A percentile compares a stretch with the other conserved stretches of the same genome.
Evolutionary conservation across 1,140 invertebrate genomes (phyloP).

Genomic region (Mya arenaria): DNA sequence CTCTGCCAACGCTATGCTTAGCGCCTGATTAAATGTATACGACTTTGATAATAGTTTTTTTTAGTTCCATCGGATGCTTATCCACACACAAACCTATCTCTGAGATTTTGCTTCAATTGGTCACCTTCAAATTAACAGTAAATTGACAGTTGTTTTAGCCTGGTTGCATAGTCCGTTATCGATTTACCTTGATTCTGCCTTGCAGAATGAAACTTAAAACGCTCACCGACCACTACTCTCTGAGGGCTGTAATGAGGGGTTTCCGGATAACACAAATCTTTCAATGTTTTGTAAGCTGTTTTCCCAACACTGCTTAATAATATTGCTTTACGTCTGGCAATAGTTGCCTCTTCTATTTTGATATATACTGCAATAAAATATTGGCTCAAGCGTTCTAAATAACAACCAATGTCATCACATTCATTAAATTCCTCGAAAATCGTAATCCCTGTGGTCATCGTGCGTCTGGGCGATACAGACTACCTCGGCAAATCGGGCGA

Average conservation of each 20-base stretch:
- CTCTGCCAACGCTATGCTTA: background rate
- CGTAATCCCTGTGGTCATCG: no score
- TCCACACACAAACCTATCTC: slow-evolving; percentile 25
- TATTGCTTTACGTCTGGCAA: no score
- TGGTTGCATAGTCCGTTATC: background rate
- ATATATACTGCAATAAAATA: no score
- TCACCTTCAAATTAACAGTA: slow-evolving; percentile 1
- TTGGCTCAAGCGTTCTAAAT: no score
- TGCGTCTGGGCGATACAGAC: no score
- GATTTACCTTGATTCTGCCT: background rate
- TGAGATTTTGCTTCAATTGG: slow-evolving; percentile 2
- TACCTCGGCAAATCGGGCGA: no score
- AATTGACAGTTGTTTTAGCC: background rate
- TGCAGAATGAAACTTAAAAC: background rate
- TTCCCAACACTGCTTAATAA: no score
- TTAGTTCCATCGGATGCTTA: background rate
- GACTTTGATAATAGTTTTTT: background rate
- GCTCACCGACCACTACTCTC: background rate
- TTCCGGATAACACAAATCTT: background rate
- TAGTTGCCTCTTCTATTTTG: no score
- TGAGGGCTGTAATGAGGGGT: background rate
- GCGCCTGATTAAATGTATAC: background rate
- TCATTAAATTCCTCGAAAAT: no score
- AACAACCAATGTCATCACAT: no score
- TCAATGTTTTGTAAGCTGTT: background rate